Evolutionary conservation across 2,888 invertebrate species (phyloP), one percentile per base, ranked within the genome.

Genomic region (Drosophila rellima): DNA sequence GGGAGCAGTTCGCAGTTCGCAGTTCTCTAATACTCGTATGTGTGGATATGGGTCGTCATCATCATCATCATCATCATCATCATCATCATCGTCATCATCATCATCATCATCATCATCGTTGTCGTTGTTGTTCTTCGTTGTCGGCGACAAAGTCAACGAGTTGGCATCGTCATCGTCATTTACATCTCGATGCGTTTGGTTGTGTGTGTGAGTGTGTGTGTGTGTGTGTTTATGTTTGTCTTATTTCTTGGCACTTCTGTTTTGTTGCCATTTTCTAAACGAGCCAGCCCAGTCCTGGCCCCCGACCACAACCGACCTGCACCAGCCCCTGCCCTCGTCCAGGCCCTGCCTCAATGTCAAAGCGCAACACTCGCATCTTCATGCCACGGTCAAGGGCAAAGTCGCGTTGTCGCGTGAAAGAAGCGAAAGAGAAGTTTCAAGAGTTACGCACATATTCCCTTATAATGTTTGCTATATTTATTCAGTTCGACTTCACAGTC

Each of bases 201-300:
- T 56, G 11, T 35, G 40, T 37, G 31, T 42, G 35, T n/a, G n/a
- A n/a, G n/a, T n/a, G n/a, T n/a, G n/a, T 52, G 20, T 54, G 23
- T 20, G 15, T 40, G n/a, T 44, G 17, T 31, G 55, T 51, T 50
- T 70, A 37, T 74, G 47, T 60, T 69, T 73, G 64, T 78, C 78
- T 78, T 78, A 66, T 78, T 78, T 78, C 78, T 79, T 76, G 69
- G 80, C 76, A 56, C 59, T 75, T 78, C 76, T 78, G 78, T 80
- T 78, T 78, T 78, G 78, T 72, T 64, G 63, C 35, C 37, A 67
- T 63, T 65, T 75, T 68, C 51, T 52, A 26, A 44, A 31, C 63
- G 29, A 37, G 18, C 18, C 17, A 31, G 23, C 40, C 26, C 47
- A 29, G 15, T 23, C 33, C 35, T 37, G 15, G 10, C 20, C 29